phyloP scores from a whole-genome alignment of 2,113 vertebrate genomes.

The Puffinus mauretanicus region DNA sequence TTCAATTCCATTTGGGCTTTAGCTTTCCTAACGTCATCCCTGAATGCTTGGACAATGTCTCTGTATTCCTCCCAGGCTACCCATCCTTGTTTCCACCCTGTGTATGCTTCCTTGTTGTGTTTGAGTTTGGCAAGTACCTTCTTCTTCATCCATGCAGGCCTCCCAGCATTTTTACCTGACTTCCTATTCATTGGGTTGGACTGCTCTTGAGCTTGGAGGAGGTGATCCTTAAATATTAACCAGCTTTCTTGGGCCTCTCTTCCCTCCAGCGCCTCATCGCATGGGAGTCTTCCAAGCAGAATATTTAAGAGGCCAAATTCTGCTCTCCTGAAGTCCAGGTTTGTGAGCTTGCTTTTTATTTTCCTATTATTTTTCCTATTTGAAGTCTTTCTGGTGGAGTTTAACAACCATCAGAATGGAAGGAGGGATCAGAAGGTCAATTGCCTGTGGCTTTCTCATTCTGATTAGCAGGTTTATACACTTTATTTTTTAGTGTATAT shows the following conservation, averaged over 20 bases:
- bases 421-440: not conserved
- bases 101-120: not conserved
- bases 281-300: not conserved
- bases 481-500: not conserved
- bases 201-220: not conserved
- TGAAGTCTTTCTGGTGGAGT: not conserved
- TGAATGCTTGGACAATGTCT: not conserved
- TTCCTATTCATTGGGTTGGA: not conserved
- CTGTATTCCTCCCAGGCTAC: not conserved
- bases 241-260: not conserved
- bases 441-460: not conserved
- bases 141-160: not conserved
- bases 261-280: not conserved
- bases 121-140: not conserved
- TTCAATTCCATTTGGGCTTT: not conserved
- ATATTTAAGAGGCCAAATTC: not conserved
- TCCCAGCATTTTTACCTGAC: not conserved
- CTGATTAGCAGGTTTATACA: not conserved
- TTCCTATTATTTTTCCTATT: not conserved
- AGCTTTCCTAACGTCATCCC: not conserved
- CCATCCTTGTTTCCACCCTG: not conserved
- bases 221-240: not conserved
- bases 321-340: not conserved
- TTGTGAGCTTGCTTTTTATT: not conserved
- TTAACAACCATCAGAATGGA: not conserved